Base-by-base conservation (phyloP, 2,888 invertebrate genomes). In the Drosophila multiciliata region DNA sequence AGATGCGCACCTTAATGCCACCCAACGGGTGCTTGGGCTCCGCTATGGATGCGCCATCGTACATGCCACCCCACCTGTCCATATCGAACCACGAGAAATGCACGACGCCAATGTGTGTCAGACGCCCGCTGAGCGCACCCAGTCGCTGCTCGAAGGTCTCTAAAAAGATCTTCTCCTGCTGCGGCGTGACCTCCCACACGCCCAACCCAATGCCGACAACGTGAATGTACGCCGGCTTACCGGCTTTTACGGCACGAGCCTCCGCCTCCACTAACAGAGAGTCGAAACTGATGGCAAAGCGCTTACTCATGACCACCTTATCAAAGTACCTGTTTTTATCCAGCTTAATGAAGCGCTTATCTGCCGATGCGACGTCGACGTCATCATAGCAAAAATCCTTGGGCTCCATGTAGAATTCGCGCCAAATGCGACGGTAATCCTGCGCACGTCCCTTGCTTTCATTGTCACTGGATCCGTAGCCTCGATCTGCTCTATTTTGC, bases 171-270 rank as follows among this genome's bases (percentile, higher is more conserved):
- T 94, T 93, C 9, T 94, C 93, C 84, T 96, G 96, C 55, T 95
- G 94, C 0, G 89, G 77, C 0, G 94, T 94, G n/a, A 94, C 92
- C 85, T 92, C 94, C 96, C 96, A 96, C 0, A 95, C 95, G 0
- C 96, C 96, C n/a, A 95, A 90, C 53, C 95, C 95, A 60, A 95
- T 94, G 15, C 96, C 96, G 20, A 96, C 94, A 7, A 96, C 93
- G 88, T 96, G 96, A 1, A 96, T 83, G 78, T 94, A 96, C 0
- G 95, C 96, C 8, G 93, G 93, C 33, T 93, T 95, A n/a, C 92
- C 93, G 0, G 90, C 93, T 0, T 92, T 92, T 5, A 87, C 91
- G 0, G 95, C 95, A n/a, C 96, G 92, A 0, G 93, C 91, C 66
- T 95, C 94, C 0, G 95, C 95, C 65, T 96, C 96, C n/a, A 95